These are phyloP conservation scores for Propsilocerus akamusi DNA, from an alignment of 1,140 invertebrate genomes.

Conservation along the genomic window DNA sequence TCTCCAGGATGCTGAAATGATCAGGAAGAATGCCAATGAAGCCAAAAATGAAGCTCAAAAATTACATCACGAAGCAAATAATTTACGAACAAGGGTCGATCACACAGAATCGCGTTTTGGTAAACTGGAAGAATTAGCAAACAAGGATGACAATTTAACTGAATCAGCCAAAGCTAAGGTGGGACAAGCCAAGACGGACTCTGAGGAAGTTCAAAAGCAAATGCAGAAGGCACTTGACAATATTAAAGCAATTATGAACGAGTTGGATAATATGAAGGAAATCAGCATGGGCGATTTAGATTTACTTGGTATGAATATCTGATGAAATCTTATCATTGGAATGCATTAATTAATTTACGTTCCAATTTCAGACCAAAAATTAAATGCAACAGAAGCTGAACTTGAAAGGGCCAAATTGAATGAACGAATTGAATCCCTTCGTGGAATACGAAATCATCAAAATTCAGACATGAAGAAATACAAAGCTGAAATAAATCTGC, in stretches of 20 bases:
- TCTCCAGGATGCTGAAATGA: constrained; percentile 45
- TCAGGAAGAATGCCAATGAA: constrained; percentile 52
- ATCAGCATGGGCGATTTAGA: constrained; percentile 52
- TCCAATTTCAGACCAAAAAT: constrained; percentile 37
- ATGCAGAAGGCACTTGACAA: constrained; percentile 62
- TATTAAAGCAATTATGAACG: constrained; percentile 58
- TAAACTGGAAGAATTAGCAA: constrained; percentile 51
- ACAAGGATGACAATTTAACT: constrained; percentile 50
- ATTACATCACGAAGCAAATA: constrained; percentile 58
- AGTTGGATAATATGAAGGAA: constrained; percentile 57
- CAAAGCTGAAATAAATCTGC: constrained; percentile 50
- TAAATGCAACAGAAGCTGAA: constrained; percentile 52
- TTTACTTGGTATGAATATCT: constrained; percentile 25
- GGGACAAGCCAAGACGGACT: constrained; percentile 68
- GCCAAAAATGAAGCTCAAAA: constrained; percentile 54
- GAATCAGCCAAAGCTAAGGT: constrained; percentile 57
- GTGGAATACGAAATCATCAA: constrained; percentile 52
- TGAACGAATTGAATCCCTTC: constrained; percentile 47
- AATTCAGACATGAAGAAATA: constrained; percentile 65
- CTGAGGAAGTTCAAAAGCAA: constrained; percentile 55
- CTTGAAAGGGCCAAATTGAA: constrained; percentile 57
- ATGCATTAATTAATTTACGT: neutral
- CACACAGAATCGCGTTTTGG: constrained; percentile 48
- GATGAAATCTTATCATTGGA: neutral
- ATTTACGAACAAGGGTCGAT: constrained; percentile 44